Evolutionary conservation across 2,113 vertebrate species (phyloP), one percentile per base, ranked within the genome.

Genomic region (Psephotus haematonotus): DNA sequence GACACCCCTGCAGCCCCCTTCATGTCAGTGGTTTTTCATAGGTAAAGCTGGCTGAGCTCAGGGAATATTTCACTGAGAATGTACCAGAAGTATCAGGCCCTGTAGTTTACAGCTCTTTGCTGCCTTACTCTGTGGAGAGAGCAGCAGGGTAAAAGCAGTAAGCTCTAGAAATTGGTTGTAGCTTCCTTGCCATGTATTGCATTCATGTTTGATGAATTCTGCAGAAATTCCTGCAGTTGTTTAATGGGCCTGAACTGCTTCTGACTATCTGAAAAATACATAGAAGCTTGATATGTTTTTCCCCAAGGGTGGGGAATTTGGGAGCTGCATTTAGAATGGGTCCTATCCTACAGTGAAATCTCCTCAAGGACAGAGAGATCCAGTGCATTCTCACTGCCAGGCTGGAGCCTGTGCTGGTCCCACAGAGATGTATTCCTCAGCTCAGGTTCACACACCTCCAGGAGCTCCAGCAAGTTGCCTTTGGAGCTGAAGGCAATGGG

Each of bases 371-470:
- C 29, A 41, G 37, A 64, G 25, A 17, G 11, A 44, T 4, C 3
- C 43, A 62, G 35, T 3, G 0, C 0, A 2, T 25, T 57, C 49
- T 49, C 57, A 24, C 2, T 43, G 22, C 1, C 1, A 23, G 16
- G n/a, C 37, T 52, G 50, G 29, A 24, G 28, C 27, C 23, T 31
- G 13, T 0, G 0, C 17, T 2, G 13, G 46, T 60, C 17, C 60
- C 16, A 33, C 20, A 68, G 31, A 78, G 55, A 4, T 24, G 6
- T 0, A 2, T 28, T 83, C 52, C 37, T 50, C 31, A 15, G 50
- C 71, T 59, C 39, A 17, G 31, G 24, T 81, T 75, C 43, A 33
- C 27, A 15, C 0, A 0, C 17, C 4, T 5, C 31, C 53, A 18
- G 17, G 39, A 90, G 33, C 46, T 82, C 70, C 41, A 23, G 17